These are phyloP conservation scores for Synodontis membranacea DNA, from an alignment of 2,113 vertebrate genomes.

Conservation along the genomic window DNA sequence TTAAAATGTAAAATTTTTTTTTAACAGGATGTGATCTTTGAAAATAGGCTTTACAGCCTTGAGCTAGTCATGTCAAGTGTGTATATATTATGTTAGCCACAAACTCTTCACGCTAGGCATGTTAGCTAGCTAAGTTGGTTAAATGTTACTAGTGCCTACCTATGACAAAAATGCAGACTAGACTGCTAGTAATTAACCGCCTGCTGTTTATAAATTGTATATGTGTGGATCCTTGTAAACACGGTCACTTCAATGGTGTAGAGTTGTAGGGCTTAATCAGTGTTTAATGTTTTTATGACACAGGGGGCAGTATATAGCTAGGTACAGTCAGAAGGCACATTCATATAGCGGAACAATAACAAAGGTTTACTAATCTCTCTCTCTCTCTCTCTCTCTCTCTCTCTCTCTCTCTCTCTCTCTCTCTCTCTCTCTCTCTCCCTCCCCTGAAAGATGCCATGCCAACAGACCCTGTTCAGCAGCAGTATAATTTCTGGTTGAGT, in stretches of 20 bases:
- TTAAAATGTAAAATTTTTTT: background rate
- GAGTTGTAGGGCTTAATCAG: background rate
- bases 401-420: too few relatives aligned
- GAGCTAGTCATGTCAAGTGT: background rate
- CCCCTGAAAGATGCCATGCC: conserved; percentile 72
- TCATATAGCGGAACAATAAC: background rate
- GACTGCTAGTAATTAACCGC: background rate
- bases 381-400: background rate
- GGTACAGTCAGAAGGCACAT: background rate
- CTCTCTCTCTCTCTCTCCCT: background rate
- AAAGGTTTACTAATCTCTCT: background rate
- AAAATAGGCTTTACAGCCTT: background rate
- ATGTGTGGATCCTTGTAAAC: background rate
- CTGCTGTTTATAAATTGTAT: background rate
- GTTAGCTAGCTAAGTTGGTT: background rate
- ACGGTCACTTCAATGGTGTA: background rate
- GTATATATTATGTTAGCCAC: background rate
- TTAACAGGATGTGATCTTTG: background rate
- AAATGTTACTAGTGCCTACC: background rate
- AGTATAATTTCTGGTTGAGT: conserved; percentile 88
- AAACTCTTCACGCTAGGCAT: background rate
- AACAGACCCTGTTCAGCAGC: conserved; percentile 83
- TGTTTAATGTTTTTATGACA: background rate
- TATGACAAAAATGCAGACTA: background rate
- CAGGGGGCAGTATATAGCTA: background rate